These are phyloP conservation scores for Ammodytes dubius DNA, from an alignment of 2,113 vertebrate species.

Conservation along the genomic window DNA sequence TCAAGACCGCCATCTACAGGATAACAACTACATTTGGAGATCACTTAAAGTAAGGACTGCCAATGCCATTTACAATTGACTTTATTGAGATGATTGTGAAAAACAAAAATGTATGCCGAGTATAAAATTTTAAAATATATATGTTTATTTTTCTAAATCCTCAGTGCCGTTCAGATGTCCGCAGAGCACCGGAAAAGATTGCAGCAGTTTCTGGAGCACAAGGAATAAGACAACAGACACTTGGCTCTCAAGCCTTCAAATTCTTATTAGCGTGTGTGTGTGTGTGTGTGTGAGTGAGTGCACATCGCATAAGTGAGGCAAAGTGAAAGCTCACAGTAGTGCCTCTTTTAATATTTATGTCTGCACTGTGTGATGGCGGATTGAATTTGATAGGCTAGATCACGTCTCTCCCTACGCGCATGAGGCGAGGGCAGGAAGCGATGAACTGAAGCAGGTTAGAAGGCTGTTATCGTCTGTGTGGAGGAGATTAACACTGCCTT, in stretches of 20 bases:
- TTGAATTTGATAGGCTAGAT: slow-evolving; percentile 40
- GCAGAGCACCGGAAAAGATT: slow-evolving; percentile 95
- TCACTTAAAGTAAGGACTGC: slow-evolving; percentile 90
- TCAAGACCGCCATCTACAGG: slow-evolving; percentile 96
- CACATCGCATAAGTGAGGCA: slow-evolving; percentile 21
- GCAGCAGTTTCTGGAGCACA: slow-evolving; percentile 96
- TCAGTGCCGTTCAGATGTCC: slow-evolving; percentile 93
- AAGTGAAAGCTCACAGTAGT: slow-evolving; percentile 33
- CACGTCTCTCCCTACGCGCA: slow-evolving; percentile 10
- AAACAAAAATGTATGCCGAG: neutral
- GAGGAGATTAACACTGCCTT: slow-evolving; percentile 13
- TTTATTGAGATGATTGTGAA: neutral
- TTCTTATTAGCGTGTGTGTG: slow-evolving; percentile 24
- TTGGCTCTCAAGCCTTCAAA: slow-evolving; percentile 21
- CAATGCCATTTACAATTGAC: neutral
- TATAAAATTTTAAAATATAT: neutral
- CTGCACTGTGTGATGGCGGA: slow-evolving; percentile 19
- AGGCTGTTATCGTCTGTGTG: neutral
- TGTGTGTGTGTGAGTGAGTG: neutral
- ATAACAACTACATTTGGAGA: slow-evolving; percentile 95
- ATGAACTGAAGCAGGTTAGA: neutral
- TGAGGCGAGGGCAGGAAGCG: neutral
- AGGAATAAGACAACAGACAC: slow-evolving; percentile 85
- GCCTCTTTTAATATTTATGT: slow-evolving; percentile 66
- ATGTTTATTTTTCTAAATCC: slow-evolving; percentile 1